These are phyloP conservation scores for Pelecanus crispus DNA, from an alignment of 2,113 vertebrate species.

Conservation along the genomic window DNA sequence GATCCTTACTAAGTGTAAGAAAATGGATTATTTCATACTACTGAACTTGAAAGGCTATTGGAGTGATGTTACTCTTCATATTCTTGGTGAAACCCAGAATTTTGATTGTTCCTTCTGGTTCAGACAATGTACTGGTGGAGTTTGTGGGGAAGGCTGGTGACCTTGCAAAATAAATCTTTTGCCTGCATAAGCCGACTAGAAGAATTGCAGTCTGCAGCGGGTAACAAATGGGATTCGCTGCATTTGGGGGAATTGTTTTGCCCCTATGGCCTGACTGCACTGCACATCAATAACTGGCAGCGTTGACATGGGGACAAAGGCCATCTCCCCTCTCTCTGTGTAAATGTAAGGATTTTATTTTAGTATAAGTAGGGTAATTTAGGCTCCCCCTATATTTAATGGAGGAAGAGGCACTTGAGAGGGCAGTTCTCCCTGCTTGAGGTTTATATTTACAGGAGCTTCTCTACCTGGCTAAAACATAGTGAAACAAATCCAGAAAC, in stretches of 20 bases:
- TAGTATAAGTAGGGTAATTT: not conserved
- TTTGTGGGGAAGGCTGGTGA: not conserved
- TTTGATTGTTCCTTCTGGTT: not conserved
- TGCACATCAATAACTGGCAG: not conserved
- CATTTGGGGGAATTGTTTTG: not conserved
- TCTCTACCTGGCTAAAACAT: not conserved
- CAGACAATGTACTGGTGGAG: not conserved
- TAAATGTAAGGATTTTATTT: not conserved
- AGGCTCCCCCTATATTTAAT: not conserved
- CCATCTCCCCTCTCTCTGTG: not conserved
- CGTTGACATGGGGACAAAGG: not conserved
- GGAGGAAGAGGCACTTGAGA: not conserved
- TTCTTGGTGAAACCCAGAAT: not conserved
- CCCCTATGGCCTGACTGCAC: not conserved
- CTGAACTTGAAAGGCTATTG: not conserved
- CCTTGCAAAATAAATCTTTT: not conserved
- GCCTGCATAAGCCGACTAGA: not conserved
- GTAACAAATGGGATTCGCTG: not conserved
- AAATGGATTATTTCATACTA: not conserved
- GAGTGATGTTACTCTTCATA: not conserved
- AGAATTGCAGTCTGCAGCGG: not conserved
- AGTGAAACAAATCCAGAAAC: not conserved
- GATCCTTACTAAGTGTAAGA: not conserved
- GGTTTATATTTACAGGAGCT: not conserved
- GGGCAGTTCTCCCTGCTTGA: not conserved